phyloP scores from a whole-genome alignment of 2,797 vertebrate genomes.

The Numenius phaeopus region DNA sequence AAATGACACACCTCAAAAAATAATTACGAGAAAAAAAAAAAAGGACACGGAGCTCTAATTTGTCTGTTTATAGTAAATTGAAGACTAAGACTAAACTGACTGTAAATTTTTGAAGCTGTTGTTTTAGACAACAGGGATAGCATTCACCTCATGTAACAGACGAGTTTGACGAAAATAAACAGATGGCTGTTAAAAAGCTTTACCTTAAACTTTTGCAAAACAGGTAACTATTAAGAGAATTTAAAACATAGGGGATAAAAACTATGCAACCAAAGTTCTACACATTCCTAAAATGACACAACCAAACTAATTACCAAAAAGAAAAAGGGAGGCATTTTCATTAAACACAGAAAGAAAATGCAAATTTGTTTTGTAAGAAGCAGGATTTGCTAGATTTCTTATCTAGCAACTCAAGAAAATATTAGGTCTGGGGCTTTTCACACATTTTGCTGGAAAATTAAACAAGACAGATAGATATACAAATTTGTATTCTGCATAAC shows the following conservation, averaged over 20 bases:
- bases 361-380: background rate
- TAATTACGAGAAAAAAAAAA: background rate
- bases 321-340: background rate
- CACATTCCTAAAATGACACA: background rate
- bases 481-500: background rate
- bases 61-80: background rate
- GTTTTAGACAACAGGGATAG: background rate
- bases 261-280: background rate
- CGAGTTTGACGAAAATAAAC: background rate
- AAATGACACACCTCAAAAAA: background rate
- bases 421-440: fast-evolving
- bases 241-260: background rate
- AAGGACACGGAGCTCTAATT: fast-evolving
- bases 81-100: background rate
- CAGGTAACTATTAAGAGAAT: background rate
- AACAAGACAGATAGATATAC: background rate
- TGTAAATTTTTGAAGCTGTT: background rate
- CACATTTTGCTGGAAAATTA: background rate
- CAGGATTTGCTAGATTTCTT: background rate
- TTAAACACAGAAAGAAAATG: background rate
- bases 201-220: background rate
- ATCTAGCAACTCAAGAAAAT: background rate
- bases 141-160: background rate
- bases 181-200: background rate
- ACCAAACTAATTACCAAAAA: background rate